phyloP scores from a whole-genome alignment of 2,113 vertebrate species.

The Chaetodon auriga region DNA sequence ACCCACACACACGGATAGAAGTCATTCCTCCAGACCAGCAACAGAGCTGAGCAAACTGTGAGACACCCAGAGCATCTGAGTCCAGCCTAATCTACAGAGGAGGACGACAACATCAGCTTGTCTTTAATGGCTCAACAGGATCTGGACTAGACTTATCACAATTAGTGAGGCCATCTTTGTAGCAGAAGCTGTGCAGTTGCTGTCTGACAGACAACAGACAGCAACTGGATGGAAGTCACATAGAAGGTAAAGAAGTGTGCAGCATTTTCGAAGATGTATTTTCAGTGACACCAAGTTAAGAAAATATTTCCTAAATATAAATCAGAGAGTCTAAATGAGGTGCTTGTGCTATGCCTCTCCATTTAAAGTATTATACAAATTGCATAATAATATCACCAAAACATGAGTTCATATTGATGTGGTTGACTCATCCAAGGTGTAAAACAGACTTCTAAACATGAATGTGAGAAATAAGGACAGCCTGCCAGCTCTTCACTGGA shows the following conservation, averaged over 20 bases:
- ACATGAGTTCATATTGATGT: constrained; percentile 1
- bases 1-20: constrained; percentile 18
- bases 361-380: constrained; percentile 26
- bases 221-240: background rate
- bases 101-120: constrained; percentile 37
- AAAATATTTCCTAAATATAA: constrained; percentile 20
- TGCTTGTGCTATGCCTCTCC: constrained; percentile 5
- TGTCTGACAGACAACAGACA: constrained; percentile 25
- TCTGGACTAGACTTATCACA: constrained; percentile 40
- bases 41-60: constrained; percentile 29
- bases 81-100: constrained; percentile 35
- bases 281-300: constrained; percentile 3
- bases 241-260: background rate
- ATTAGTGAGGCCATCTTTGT: constrained; percentile 42
- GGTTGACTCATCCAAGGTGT: constrained; percentile 48
- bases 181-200: background rate
- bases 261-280: background rate
- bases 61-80: constrained; percentile 50
- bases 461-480: constrained; percentile 21
- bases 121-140: constrained; percentile 56
- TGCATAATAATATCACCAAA: constrained; percentile 35
- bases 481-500: constrained; percentile 3
- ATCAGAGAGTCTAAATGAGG: constrained; percentile 22
- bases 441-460: constrained; percentile 46
- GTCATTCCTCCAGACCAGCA: constrained; percentile 45